Evolutionary conservation across 1,140 invertebrate genomes (phyloP).

Genomic region (Ostrea denselamellosa): DNA sequence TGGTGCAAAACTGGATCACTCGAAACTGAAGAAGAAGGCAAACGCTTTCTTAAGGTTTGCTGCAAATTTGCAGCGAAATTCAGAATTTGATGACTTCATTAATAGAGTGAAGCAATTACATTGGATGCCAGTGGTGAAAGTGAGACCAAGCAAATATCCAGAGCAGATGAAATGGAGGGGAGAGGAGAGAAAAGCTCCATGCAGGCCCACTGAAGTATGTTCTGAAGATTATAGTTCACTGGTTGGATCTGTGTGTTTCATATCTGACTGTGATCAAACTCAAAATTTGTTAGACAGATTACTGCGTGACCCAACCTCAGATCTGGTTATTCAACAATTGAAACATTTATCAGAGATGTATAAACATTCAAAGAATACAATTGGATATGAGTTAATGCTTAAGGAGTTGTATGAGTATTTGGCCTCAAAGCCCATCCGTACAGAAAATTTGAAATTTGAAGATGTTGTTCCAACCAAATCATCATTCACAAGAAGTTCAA

Average conservation of each 20-base stretch:
- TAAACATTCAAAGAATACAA: neutral
- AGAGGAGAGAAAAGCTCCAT: neutral
- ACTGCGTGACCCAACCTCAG: neutral
- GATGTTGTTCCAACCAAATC: neutral
- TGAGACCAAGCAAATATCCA: neutral
- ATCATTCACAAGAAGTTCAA: constrained; percentile 16
- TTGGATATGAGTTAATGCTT: constrained; percentile 1
- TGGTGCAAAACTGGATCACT: neutral
- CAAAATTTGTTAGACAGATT: neutral
- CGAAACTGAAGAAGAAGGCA: neutral
- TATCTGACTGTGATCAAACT: neutral
- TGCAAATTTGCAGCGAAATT: neutral
- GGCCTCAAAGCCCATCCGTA: neutral
- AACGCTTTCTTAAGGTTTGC: neutral
- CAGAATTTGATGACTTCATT: neutral
- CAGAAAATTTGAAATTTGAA: neutral
- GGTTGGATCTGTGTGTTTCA: neutral
- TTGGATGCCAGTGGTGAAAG: constrained; percentile 15
- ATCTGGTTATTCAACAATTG: neutral
- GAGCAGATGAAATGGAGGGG: constrained; percentile 14
- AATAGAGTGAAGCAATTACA: neutral
- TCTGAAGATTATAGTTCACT: neutral
- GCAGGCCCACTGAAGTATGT: neutral
- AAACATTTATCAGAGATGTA: neutral
- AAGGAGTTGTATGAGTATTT: neutral